Evolutionary conservation across 2,888 invertebrate genomes (phyloP), one percentile per base, ranked within the genome.

Genomic region (Eristalis arbustorum): DNA sequence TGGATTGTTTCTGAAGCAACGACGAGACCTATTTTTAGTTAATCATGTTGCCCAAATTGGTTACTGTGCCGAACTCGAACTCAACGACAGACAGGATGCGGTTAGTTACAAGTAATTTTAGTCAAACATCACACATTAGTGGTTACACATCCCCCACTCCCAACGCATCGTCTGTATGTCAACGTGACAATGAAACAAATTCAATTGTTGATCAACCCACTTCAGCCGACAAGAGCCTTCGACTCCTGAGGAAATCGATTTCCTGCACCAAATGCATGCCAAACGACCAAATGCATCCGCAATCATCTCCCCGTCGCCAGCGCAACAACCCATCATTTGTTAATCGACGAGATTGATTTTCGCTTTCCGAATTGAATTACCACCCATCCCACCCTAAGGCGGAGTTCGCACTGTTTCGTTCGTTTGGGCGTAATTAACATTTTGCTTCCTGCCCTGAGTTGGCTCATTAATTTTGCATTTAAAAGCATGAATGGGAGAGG

Each of bases 391-490:
- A n/a, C n/a, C 1, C 37, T 10, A 18, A 25, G 25, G 23, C 2
- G 3, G 14, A 14, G 40, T 25, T 57, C 76, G 34, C 49, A 18
- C 49, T 18, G 49, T 49, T 49, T 49, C 18, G 18, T 64, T 68
- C 72, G 56, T 59, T 18, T 62, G 62, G 37, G 63, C 59, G 79
- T 73, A 68, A 87, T 87, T 75, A 87, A 78, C 69, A 87, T 82
- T 87, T 75, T 67, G 72, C 75, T 66, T 82, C 69, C 82, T 64
- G 66, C 40, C 72, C 23, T 61, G 25, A 78, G 63, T 49, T 71
- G 63, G 22, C 78, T 83, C 57, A 87, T 87, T 83, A 78, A 87
- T 87, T 66, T 87, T 87, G 78, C 87, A 87, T 78, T 56, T 34
- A 64, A 75, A 75, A 74, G 83, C 66, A 69, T 22, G 69, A 4